Percentiles rank a stretch among this genome's conserved stretches.
These are phyloP conservation scores for Thamnophis sirtalis DNA, from an alignment of 2,113 vertebrate genomes.

Conservation along the genomic window DNA sequence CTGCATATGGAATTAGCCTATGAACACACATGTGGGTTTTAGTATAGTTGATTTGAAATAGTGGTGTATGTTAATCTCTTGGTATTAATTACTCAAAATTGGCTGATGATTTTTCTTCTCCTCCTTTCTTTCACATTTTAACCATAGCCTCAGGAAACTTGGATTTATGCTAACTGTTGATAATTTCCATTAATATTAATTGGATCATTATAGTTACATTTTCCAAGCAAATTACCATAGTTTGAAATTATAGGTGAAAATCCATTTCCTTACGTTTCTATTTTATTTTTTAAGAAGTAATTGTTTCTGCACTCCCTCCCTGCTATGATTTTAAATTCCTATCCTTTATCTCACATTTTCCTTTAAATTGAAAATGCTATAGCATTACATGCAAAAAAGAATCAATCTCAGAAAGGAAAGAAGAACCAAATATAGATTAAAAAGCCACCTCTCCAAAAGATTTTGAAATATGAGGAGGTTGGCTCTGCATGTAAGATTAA, in stretches of 20 bases:
- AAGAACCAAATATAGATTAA: slow-evolving; percentile 76
- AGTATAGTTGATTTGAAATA: not conserved
- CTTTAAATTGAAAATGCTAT: slow-evolving; percentile 77
- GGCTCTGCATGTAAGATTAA: slow-evolving; percentile 76
- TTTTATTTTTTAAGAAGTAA: slow-evolving; percentile 55
- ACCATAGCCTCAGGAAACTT: not conserved
- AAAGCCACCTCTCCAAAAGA: slow-evolving; percentile 66
- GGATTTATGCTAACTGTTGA: not conserved
- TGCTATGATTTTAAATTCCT: slow-evolving; percentile 62
- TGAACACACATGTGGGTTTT: not conserved
- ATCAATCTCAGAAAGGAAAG: slow-evolving; percentile 67
- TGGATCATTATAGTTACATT: slow-evolving; percentile 36
- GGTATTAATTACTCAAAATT: not conserved
- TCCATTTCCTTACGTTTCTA: not conserved
- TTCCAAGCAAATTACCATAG: slow-evolving; percentile 41
- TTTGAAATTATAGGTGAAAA: slow-evolving; percentile 54
- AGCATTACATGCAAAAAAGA: slow-evolving; percentile 76
- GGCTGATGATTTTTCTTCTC: not conserved
- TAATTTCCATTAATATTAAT: slow-evolving; percentile 35
- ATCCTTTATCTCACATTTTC: slow-evolving; percentile 66
- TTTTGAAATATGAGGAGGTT: slow-evolving; percentile 71
- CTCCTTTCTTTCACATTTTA: not conserved
- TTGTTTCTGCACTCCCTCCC: slow-evolving; percentile 57
- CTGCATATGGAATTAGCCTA: not conserved
- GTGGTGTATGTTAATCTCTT: not conserved